These are phyloP conservation scores for Neosilurus mollespiculum DNA, from an alignment of 2,797 vertebrate genomes.

Conservation along the genomic window DNA sequence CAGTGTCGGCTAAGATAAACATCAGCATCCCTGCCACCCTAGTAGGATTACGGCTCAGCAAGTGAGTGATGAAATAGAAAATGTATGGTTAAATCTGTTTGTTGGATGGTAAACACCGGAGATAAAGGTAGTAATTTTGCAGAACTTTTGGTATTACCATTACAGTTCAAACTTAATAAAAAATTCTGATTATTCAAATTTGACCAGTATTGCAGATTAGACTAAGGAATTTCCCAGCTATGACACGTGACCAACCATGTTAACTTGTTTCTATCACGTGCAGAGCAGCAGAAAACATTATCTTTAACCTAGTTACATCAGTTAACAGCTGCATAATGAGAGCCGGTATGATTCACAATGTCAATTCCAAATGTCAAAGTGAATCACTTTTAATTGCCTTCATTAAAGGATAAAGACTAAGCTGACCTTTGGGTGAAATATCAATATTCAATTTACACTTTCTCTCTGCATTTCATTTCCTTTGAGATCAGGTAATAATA, in stretches of 20 bases:
- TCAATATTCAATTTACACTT: constrained; percentile 14
- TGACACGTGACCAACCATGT: constrained; percentile 36
- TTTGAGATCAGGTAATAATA: background rate
- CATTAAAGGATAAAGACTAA: constrained; percentile 3
- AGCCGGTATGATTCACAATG: constrained; percentile 16
- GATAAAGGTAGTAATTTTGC: background rate
- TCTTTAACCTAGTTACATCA: constrained; percentile 27
- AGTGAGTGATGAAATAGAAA: background rate
- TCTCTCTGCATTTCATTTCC: background rate
- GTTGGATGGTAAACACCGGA: background rate
- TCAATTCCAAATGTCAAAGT: constrained; percentile 13
- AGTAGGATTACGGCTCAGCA: too few species aligned
- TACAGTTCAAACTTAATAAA: background rate
- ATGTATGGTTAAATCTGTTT: background rate
- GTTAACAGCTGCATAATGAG: background rate
- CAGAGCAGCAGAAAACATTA: constrained; percentile 61
- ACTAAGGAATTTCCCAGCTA: constrained; percentile 28
- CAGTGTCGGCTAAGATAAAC: too few species aligned
- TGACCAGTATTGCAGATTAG: constrained; percentile 19
- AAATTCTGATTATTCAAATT: constrained; percentile 32
- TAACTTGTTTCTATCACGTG: constrained; percentile 58
- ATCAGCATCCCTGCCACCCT: too few species aligned
- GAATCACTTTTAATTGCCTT: constrained; percentile 20
- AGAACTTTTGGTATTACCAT: background rate
- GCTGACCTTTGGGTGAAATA: constrained; percentile 22